Base-by-base conservation (phyloP, 2,113 vertebrate genomes). In the Callospermophilus lateralis region DNA sequence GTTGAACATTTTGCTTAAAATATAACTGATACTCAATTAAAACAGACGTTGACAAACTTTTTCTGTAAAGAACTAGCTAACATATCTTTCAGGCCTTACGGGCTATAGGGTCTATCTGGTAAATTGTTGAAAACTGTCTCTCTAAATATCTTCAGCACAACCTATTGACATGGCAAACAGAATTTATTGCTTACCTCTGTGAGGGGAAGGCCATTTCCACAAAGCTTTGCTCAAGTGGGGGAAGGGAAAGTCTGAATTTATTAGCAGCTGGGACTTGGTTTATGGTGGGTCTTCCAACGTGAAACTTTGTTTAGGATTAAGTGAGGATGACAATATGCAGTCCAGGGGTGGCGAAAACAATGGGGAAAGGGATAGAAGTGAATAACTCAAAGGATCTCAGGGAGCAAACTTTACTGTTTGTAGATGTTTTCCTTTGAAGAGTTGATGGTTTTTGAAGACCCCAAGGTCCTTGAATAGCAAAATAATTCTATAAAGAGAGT, bases 111-210 rank as follows among this genome's bases (percentile, higher is more conserved):
- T 86, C 39, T 83, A 13, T 81, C 19, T 45, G 30, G 9, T 26
- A 90, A 83, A 88, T 72, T 94, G 28, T 80, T 89, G 37, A 94
- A 95, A 84, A 19, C 83, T 84, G 13, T 89, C 22, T 89, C 65
- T 34, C 19, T 74, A 84, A 74, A 73, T 95, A 45, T 84, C 63
- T 79, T 39, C 34, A 95, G 51, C 39, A 84, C 53, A 89, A 79
- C 61, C 34, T 89, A 48, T 45, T 89, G 45, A 94, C 42, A 84
- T 74, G n/a, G 24, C 63, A 94, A 94, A 77, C 16, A 65, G 37
- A 39, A 2, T 87, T 93, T 93, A 51, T 45, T 92, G 20, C 39
- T 79, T 88, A 73, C 20, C 63, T 39, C 0, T 2, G 68, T 24
- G 63, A 91, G 42, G n/a, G 73, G 28, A 92, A 51, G 0, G 11